Conservation (phyloP, 2,888 invertebrate genomes). For the Criorhina ranunculi region DNA sequence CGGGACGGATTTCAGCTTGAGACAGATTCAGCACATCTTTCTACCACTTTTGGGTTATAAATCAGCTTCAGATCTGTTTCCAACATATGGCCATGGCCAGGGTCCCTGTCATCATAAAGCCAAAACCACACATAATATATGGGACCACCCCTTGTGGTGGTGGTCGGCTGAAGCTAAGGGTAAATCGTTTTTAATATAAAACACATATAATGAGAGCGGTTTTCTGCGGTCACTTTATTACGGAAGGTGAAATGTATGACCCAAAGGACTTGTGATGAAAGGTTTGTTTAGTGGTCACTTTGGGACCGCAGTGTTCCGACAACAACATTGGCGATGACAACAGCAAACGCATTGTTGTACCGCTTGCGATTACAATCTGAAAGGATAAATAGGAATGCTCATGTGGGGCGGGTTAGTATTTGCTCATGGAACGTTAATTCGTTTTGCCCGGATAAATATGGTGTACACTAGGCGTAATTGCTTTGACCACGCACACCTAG, state of each 20-base stretch:
- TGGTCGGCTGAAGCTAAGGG: background rate
- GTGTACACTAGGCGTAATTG: constrained; percentile 53
- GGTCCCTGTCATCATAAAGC: constrained; percentile 56
- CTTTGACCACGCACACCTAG: constrained; percentile 70
- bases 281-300: constrained; percentile 67
- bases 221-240: constrained; percentile 69
- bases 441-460: constrained; percentile 65
- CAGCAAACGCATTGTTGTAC: constrained; percentile 42
- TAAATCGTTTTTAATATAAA: constrained; percentile 62
- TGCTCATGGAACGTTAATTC: constrained; percentile 67
- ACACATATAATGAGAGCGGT: constrained; percentile 60
- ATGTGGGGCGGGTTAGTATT: constrained; percentile 50
- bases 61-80: constrained; percentile 61
- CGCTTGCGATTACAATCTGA: constrained; percentile 59
- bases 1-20: background rate
- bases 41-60: constrained; percentile 45
- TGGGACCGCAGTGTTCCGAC: constrained; percentile 31
- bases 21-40: constrained; percentile 36
- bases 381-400: constrained; percentile 68
- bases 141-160: constrained; percentile 19
- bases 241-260: constrained; percentile 50
- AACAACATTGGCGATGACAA: constrained; percentile 16
- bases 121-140: constrained; percentile 29
- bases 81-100: constrained; percentile 54
- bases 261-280: constrained; percentile 65